Evolutionary conservation across 2,888 invertebrate species (phyloP).

Genomic region (Aleiodes alternator): DNA sequence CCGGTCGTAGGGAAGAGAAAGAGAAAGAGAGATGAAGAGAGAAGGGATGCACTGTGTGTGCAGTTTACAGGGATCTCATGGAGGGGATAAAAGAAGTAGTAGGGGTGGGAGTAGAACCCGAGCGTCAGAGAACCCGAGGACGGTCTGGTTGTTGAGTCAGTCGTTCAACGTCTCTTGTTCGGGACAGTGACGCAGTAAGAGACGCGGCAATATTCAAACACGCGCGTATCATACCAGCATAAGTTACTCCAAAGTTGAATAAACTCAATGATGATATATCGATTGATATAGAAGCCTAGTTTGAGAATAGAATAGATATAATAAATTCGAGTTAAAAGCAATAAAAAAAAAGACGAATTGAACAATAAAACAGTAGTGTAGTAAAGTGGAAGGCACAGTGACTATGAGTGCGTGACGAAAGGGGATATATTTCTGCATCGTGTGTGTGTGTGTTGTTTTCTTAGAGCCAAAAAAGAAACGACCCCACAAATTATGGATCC

Average conservation of each 20-base stretch:
- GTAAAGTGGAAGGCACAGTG: slow-evolving; percentile 45
- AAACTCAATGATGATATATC: neutral
- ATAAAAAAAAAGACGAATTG: slow-evolving; percentile 2
- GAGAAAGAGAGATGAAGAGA: neutral
- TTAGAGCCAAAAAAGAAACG: slow-evolving; percentile 6
- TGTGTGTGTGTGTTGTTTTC: slow-evolving; percentile 19
- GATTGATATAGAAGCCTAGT: neutral
- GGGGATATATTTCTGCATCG: slow-evolving; percentile 45
- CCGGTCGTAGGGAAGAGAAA: neutral
- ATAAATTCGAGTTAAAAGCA: neutral
- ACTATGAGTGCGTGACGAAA: slow-evolving; percentile 71
- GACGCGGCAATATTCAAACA: neutral
- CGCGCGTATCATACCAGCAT: neutral
- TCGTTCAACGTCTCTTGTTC: slow-evolving; percentile 62
- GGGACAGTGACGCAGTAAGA: slow-evolving; percentile 22
- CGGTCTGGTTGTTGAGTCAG: slow-evolving; percentile 57
- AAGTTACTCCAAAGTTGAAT: neutral
- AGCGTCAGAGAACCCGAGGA: slow-evolving; percentile 52
- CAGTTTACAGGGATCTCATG: neutral
- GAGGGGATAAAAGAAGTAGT: slow-evolving; percentile 57
- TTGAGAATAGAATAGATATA: neutral
- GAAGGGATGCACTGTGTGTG: slow-evolving; percentile 12
- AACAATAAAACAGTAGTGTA: neutral
- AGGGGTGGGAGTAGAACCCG: slow-evolving; percentile 59
- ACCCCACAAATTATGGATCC: slow-evolving; percentile 15